phyloP scores from a whole-genome alignment of 2,888 invertebrate species.

The Deilephila porcellus region DNA sequence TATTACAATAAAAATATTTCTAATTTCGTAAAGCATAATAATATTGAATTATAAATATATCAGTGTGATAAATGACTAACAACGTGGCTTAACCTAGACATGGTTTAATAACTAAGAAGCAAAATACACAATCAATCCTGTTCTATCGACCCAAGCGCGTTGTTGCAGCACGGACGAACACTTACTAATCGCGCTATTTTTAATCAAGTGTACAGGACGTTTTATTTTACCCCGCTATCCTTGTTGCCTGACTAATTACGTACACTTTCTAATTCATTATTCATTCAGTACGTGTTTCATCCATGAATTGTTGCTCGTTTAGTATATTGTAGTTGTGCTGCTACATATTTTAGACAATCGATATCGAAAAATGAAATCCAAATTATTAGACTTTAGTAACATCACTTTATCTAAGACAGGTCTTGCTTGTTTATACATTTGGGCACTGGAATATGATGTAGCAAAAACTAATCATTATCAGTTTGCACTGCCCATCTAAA shows the following conservation, averaged over 20 bases:
- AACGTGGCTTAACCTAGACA: not conserved
- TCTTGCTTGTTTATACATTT: no score
- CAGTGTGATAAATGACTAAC: not conserved
- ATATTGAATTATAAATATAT: not conserved
- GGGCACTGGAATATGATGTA: no score
- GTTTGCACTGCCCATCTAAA: not conserved
- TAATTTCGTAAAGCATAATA: not conserved
- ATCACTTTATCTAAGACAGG: no score
- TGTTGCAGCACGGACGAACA: slow-evolving; percentile 8
- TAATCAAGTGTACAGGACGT: slow-evolving; percentile 27
- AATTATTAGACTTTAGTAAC: no score
- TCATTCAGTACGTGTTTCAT: slow-evolving; percentile 13
- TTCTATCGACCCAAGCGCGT: slow-evolving; percentile 4
- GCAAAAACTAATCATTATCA: not conserved
- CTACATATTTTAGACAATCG: no score
- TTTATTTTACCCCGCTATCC: slow-evolving; percentile 24
- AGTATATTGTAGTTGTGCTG: not conserved
- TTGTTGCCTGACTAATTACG: slow-evolving; percentile 19
- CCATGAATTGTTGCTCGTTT: not conserved
- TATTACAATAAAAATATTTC: not conserved
- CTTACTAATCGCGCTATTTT: slow-evolving; percentile 33
- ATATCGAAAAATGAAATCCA: no score
- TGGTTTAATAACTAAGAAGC: not conserved
- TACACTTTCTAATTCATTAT: slow-evolving; percentile 24
- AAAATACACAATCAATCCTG: not conserved